Evolutionary conservation across 2,888 invertebrate species (phyloP), one percentile per base, ranked within the genome.

Genomic region (Diarsia rubi): DNA sequence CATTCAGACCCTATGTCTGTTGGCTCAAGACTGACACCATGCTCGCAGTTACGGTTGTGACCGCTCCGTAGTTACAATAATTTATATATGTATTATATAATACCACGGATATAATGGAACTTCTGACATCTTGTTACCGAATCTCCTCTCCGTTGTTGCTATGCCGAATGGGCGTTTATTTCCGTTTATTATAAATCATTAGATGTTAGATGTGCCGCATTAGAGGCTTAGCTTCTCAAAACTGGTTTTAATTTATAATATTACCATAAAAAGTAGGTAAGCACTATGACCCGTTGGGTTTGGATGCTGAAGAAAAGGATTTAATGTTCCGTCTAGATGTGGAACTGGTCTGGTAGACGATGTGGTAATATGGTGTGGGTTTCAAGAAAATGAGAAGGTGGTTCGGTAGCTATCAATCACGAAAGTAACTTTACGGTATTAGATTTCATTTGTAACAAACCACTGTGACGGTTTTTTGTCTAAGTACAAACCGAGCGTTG

Each of bases 151-250:
- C 57, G 83, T 73, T 83, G 83, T 83, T 83, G 70, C 83, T 72
- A 85, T 64, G 86, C 37, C 62, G 54, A 82, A 82, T 76, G 77
- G 78, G 81, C 81, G 78, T 86, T 83, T 87, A 78, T 86, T 86
- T 86, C 88, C 88, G 79, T 86, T 88, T 86, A 83, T 86, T 86
- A 88, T 83, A 86, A 86, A 88, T 85, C 80, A 87, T 80, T 82
- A 80, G 59, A 86, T 44, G 85, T 82, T 71, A 79, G 82, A 86
- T 73, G 71, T 83, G 77, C 83, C 79, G 77, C 78, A 81, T 85
- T 85, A 75, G 24, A 81, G 76, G 82, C 82, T 75, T 44, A 79
- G 69, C 54, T 62, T 75, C 31, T 42, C 31, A 62, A 78, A 87
- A 88, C 88, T 47, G 72, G 86, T 88, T 82, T 77, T 75, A 62